A percentile compares a stretch with the other conserved stretches of the same genome.
phyloP scores from a whole-genome alignment of 2,113 vertebrate genomes.

The Leptobrachium ailaonicum region DNA sequence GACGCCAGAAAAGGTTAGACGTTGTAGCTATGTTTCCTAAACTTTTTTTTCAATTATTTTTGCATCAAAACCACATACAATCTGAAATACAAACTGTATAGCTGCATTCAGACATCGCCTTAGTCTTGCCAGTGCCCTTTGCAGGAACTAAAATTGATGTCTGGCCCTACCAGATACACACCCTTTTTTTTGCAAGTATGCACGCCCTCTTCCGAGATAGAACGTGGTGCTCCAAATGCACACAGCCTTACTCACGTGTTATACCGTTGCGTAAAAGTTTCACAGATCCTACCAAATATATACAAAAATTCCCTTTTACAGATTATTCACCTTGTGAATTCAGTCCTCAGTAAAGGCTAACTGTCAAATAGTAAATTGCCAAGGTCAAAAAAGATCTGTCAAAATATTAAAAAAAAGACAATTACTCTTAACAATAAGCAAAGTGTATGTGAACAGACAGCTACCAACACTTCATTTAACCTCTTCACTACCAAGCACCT shows the following conservation, averaged over 20 bases:
- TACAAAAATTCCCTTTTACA: too few relatives aligned
- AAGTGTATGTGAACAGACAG: too few relatives aligned
- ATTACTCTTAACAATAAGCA: too few relatives aligned
- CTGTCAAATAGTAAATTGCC: too few relatives aligned
- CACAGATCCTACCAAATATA: too few relatives aligned
- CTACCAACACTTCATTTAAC: too few relatives aligned
- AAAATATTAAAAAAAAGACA: too few relatives aligned
- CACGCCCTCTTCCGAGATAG: neutral
- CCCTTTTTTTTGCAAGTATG: neutral
- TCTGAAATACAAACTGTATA: neutral
- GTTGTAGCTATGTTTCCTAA: neutral
- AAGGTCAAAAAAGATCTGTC: too few relatives aligned
- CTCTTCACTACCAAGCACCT: too few relatives aligned
- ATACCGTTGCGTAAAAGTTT: neutral
- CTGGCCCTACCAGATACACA: neutral
- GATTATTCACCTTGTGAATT: too few relatives aligned
- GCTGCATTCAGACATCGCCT: neutral
- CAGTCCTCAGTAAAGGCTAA: too few relatives aligned
- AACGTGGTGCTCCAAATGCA: neutral
- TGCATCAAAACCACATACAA: neutral
- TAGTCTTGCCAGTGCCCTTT: neutral
- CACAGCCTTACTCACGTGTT: neutral
- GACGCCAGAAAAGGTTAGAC: conserved; percentile 5
- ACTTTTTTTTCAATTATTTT: neutral
- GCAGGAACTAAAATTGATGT: neutral